Evolutionary conservation across 64 coral and sea anemone genomes (phyloP).

Genomic region (Acropora yongei): DNA sequence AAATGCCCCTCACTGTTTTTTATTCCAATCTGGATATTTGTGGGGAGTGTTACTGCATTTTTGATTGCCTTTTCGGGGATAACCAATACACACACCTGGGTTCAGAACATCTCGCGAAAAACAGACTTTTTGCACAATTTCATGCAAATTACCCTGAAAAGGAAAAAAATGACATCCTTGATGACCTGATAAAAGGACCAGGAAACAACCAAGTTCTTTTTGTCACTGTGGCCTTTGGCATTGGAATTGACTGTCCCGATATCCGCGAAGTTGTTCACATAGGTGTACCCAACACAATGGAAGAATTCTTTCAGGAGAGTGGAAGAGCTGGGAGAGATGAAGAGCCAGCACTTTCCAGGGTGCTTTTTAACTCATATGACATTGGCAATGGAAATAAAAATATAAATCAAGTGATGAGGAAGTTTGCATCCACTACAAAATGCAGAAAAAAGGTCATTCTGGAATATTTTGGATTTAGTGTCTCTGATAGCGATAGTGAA

Average conservation of each 20-base stretch:
- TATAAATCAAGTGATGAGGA: not conserved
- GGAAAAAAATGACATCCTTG: conserved; percentile 30
- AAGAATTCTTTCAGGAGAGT: conserved; percentile 70
- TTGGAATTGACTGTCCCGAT: conserved; percentile 60
- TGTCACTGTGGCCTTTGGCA: conserved; percentile 70
- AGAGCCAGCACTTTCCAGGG: not conserved
- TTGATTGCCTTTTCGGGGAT: conserved; percentile 21
- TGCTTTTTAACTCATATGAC: conserved; percentile 62
- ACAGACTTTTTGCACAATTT: conserved; percentile 60
- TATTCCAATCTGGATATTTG: conserved; percentile 15
- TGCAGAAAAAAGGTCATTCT: not conserved
- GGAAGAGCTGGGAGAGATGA: conserved; percentile 66
- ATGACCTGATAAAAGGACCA: not conserved
- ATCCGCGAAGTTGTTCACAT: conserved; percentile 60
- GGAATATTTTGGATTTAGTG: not conserved
- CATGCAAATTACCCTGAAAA: conserved; percentile 49
- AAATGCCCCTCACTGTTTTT: conserved; percentile 35
- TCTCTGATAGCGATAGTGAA: not conserved
- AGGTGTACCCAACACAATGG: conserved; percentile 55
- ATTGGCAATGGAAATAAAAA: conserved; percentile 24
- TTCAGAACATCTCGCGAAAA: not conserved
- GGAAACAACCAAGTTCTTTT: conserved; percentile 54
- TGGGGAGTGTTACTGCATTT: conserved; percentile 37
- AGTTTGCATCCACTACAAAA: not conserved
- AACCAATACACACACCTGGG: conserved; percentile 33